Evolutionary conservation across 2,888 invertebrate species (phyloP).

Genomic region (Augiades crinisus): DNA sequence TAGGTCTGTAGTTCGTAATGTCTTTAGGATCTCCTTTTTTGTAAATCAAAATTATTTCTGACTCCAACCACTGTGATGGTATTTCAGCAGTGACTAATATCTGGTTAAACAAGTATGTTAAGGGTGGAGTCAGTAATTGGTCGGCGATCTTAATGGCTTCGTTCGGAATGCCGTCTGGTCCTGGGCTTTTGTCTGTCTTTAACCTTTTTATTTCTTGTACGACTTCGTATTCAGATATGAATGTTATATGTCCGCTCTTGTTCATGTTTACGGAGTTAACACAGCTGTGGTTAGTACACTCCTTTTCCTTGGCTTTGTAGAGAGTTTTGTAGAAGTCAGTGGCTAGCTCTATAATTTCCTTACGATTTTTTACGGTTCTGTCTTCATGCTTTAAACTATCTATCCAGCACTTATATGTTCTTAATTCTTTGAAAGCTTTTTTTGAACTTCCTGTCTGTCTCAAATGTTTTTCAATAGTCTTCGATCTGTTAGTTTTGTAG

Average conservation of each 20-base stretch:
- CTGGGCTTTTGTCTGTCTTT: conserved; percentile 17
- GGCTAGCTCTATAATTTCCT: neutral
- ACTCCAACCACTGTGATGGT: neutral
- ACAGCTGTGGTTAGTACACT: neutral
- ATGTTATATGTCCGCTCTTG: conserved; percentile 12
- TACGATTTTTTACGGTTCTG: no score
- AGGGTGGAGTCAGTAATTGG: neutral
- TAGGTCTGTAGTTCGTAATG: neutral
- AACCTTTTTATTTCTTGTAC: conserved; percentile 15
- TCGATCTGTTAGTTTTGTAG: no score
- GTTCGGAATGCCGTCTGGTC: conserved; percentile 27
- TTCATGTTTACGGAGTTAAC: neutral
- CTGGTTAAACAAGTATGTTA: neutral
- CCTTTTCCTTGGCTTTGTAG: neutral
- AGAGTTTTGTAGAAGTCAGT: neutral
- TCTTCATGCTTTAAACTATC: no score
- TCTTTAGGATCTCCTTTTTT: neutral
- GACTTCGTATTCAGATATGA: conserved; percentile 29
- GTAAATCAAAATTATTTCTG: neutral
- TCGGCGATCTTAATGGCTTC: conserved; percentile 27
- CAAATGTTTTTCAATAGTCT: no score
- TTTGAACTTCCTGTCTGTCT: neutral
- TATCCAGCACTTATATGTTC: no score
- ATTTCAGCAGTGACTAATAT: neutral
- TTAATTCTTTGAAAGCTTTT: no score